These are phyloP conservation scores for Morpho helenor DNA, from an alignment of 2,888 invertebrate genomes.

Conservation along the genomic window DNA sequence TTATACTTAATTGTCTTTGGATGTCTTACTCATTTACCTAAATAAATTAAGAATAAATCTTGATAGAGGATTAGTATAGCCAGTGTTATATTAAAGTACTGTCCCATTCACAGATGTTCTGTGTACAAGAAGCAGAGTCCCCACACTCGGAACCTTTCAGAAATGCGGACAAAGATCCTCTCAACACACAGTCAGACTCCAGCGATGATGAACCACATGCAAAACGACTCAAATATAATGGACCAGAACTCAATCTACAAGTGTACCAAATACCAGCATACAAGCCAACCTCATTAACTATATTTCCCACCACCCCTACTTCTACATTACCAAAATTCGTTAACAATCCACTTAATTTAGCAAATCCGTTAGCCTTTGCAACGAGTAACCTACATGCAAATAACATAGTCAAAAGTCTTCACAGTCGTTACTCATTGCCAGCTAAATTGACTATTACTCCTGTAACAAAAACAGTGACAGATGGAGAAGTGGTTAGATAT, in stretches of 20 bases:
- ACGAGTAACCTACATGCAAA: slow-evolving; percentile 44
- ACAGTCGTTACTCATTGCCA: slow-evolving; percentile 56
- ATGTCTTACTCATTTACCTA: too few species aligned
- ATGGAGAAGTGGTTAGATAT: slow-evolving; percentile 58
- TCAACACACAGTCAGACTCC: slow-evolving; percentile 47
- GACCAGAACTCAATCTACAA: slow-evolving; percentile 58
- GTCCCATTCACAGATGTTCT: slow-evolving; percentile 58
- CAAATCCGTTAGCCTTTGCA: slow-evolving; percentile 57
- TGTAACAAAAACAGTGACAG: slow-evolving; percentile 39
- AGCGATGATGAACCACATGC: slow-evolving; percentile 63
- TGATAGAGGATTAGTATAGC: too few species aligned
- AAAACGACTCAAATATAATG: slow-evolving; percentile 53
- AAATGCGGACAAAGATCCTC: slow-evolving; percentile 43
- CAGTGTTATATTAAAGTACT: too few species aligned
- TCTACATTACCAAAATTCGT: slow-evolving; percentile 60
- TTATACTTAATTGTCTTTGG: too few species aligned
- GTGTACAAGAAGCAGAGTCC: slow-evolving; percentile 62
- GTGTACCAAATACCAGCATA: slow-evolving; percentile 68
- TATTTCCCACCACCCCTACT: slow-evolving; percentile 48
- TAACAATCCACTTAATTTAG: slow-evolving; percentile 65
- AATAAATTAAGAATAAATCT: too few species aligned
- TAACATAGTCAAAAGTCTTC: slow-evolving; percentile 56
- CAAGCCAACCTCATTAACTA: slow-evolving; percentile 55
- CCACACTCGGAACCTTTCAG: slow-evolving; percentile 51
- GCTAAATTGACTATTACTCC: slow-evolving; percentile 63